These are phyloP conservation scores for Sebastes diploproa DNA, from an alignment of 2,797 vertebrate genomes.

Conservation along the genomic window DNA sequence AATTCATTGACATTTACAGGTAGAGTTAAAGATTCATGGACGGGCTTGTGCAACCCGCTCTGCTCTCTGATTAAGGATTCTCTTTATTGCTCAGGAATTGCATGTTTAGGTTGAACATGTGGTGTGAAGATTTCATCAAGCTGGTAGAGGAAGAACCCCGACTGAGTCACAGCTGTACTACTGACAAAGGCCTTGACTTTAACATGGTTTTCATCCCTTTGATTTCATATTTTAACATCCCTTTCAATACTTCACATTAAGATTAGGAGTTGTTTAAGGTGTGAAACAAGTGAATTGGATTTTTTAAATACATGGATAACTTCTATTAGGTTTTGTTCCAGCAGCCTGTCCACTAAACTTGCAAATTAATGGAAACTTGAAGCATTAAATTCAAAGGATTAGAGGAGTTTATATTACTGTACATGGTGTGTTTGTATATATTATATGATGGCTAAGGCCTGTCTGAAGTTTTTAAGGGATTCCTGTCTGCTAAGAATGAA, in stretches of 20 bases:
- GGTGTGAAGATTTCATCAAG: not conserved
- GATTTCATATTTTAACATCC: not conserved
- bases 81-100: constrained; percentile 29
- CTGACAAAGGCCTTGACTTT: not conserved
- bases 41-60: not conserved
- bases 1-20: constrained; percentile 37
- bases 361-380: not conserved
- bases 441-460: not conserved
- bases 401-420: not conserved
- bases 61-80: constrained; percentile 16
- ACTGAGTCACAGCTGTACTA: not conserved
- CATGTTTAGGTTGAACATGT: constrained; percentile 13
- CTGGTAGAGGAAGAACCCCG: not conserved
- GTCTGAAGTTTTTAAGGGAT: not conserved
- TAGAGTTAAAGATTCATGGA: constrained; percentile 30
- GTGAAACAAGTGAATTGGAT: not conserved
- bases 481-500: not conserved
- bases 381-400: constrained; percentile 4
- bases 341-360: constrained; percentile 11
- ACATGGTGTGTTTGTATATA: not conserved
- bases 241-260: not conserved
- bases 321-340: not conserved
- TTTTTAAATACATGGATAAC: not conserved
- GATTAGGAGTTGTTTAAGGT: not conserved
- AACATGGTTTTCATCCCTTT: not conserved